phyloP scores from a whole-genome alignment of 2,797 vertebrate species.

The Rhinophrynus dorsalis region DNA sequence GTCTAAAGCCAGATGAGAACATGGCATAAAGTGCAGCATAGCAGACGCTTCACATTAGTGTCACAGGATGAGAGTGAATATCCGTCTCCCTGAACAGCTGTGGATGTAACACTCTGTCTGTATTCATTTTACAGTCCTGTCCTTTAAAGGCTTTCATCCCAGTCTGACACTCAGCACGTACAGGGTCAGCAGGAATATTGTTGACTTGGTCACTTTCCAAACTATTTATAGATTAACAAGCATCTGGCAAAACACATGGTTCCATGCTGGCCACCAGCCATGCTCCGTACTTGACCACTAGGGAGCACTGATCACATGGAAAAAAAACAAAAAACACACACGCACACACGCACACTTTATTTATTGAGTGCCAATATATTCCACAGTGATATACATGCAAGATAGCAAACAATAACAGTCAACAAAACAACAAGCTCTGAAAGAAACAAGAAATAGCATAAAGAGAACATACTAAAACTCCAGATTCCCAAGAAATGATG shows the following conservation, averaged over 20 bases:
- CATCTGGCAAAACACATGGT: slow-evolving; percentile 35
- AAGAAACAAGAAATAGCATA: no score
- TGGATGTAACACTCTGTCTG: slow-evolving; percentile 26
- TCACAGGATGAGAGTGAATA: slow-evolving; percentile 26
- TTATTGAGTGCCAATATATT: neutral
- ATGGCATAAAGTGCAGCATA: neutral
- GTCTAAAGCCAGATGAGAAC: slow-evolving; percentile 23
- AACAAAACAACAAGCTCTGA: no score
- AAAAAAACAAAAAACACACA: neutral
- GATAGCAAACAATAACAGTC: no score
- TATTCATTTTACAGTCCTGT: slow-evolving; percentile 27
- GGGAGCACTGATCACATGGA: neutral
- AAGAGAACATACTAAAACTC: no score
- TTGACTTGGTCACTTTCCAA: slow-evolving; percentile 44
- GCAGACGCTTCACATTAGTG: slow-evolving; percentile 1
- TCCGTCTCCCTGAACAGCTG: slow-evolving; percentile 27
- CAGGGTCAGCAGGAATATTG: slow-evolving; percentile 23
- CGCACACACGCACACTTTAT: neutral
- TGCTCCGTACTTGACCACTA: neutral
- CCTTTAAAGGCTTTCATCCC: slow-evolving; percentile 22
- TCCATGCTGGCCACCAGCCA: slow-evolving; percentile 1
- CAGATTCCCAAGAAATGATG: no score
- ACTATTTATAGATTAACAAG: slow-evolving; percentile 39
- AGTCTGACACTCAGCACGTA: slow-evolving; percentile 3
- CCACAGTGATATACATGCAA: no score